These are phyloP conservation scores for Acomys russatus DNA, from an alignment of 2,797 vertebrate species.

Conservation along the genomic window DNA sequence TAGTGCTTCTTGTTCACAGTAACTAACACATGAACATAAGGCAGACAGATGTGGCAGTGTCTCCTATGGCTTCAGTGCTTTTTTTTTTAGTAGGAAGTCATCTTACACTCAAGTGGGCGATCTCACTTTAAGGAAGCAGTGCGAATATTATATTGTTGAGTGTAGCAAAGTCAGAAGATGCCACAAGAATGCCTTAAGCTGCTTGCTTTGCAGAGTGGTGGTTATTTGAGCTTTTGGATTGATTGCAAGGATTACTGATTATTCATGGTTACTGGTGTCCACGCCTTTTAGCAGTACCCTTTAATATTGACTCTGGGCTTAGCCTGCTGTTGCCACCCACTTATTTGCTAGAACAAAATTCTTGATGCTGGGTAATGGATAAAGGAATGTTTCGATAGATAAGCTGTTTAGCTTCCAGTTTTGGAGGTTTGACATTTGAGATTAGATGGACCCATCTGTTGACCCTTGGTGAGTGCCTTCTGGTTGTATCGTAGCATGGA, in stretches of 20 bases:
- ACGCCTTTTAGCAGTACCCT: neutral
- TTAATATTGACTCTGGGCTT: neutral
- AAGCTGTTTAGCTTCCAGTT: neutral
- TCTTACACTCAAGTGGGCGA: neutral
- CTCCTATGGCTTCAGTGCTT: neutral
- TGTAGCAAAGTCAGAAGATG: neutral
- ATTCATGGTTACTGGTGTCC: neutral
- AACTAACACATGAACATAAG: neutral
- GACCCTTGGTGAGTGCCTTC: neutral
- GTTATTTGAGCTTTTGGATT: neutral
- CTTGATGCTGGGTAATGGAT: neutral
- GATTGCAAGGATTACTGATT: conserved; percentile 37
- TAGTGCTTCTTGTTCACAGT: conserved; percentile 48
- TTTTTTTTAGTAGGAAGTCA: conserved; percentile 37
- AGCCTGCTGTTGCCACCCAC: neutral
- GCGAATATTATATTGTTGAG: conserved; percentile 7
- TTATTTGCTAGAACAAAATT: neutral
- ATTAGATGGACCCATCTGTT: neutral
- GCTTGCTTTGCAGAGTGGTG: conserved; percentile 15
- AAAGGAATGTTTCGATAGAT: neutral
- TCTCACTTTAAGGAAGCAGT: conserved; percentile 61
- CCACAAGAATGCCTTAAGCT: conserved; percentile 35
- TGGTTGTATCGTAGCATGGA: neutral
- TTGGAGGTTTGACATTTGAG: neutral
- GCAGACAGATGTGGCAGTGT: conserved; percentile 22